Evolutionary conservation across 2,113 vertebrate species (phyloP).

Genomic region (Brienomyrus longianalis): DNA sequence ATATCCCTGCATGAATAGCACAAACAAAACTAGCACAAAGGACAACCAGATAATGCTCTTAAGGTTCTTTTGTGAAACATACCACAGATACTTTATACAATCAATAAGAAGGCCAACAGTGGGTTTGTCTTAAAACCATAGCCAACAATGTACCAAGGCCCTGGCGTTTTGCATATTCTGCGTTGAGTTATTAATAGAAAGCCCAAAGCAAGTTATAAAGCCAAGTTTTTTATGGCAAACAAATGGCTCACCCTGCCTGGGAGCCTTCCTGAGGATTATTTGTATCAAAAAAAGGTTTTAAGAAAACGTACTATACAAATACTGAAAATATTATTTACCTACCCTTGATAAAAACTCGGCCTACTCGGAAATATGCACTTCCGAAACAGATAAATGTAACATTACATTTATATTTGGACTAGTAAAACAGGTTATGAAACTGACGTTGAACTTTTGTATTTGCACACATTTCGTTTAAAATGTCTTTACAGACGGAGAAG

Average conservation of each 20-base stretch:
- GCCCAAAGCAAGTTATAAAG: background rate
- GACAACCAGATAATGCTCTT: background rate
- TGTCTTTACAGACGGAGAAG: background rate
- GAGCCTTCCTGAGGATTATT: background rate
- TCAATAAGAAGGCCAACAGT: background rate
- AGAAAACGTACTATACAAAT: background rate
- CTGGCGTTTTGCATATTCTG: background rate
- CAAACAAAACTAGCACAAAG: background rate
- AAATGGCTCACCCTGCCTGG: background rate
- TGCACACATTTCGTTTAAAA: background rate
- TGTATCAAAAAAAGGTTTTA: background rate
- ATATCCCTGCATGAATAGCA: background rate
- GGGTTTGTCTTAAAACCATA: background rate
- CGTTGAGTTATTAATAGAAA: background rate
- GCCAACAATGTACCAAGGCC: background rate
- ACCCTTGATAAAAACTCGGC: background rate
- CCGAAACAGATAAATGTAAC: background rate
- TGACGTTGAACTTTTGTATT: background rate
- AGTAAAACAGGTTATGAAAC: background rate
- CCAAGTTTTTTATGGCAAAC: background rate
- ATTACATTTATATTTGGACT: background rate
- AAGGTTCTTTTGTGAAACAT: background rate
- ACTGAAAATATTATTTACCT: background rate
- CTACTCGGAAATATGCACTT: background rate
- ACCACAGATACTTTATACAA: background rate